A percentile compares a stretch with the other conserved stretches of the same genome.
Conservation (phyloP, 2,797 vertebrate genomes). For the Alca torda region DNA sequence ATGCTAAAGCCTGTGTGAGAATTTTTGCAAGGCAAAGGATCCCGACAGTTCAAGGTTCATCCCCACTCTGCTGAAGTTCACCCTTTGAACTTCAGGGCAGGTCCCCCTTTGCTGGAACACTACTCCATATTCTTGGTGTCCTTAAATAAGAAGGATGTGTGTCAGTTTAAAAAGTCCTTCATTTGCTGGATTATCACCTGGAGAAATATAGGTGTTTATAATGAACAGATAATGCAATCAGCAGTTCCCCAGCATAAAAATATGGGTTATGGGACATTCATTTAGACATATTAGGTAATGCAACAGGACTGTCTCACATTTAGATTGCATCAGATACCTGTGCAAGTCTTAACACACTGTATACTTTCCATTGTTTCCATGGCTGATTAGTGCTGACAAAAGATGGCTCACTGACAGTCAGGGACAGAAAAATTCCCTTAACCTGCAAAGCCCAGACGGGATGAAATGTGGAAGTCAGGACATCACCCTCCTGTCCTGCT, state of each 20-base stretch:
- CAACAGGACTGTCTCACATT: neutral
- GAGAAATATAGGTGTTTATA: neutral
- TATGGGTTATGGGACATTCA: neutral
- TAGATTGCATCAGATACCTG: slow-evolving; percentile 33
- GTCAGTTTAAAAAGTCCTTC: neutral
- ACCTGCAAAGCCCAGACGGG: neutral
- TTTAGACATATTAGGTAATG: neutral
- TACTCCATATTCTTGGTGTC: neutral
- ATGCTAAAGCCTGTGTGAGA: neutral
- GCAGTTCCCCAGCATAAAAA: neutral
- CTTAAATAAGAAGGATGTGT: neutral
- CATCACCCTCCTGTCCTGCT: neutral
- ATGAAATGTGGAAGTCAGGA: neutral
- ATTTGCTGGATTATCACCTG: neutral
- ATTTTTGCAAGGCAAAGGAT: neutral
- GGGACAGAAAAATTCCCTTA: neutral
- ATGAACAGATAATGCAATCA: neutral
- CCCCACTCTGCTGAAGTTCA: neutral
- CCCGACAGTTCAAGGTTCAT: neutral
- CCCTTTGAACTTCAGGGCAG: neutral
- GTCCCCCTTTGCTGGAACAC: neutral
- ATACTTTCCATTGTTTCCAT: slow-evolving; percentile 2
- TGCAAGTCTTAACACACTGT: slow-evolving; percentile 41
- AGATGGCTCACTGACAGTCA: neutral
- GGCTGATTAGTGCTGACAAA: neutral